phyloP scores from a whole-genome alignment of 2,888 invertebrate genomes.

The Thecocarcelia acutangulata region DNA sequence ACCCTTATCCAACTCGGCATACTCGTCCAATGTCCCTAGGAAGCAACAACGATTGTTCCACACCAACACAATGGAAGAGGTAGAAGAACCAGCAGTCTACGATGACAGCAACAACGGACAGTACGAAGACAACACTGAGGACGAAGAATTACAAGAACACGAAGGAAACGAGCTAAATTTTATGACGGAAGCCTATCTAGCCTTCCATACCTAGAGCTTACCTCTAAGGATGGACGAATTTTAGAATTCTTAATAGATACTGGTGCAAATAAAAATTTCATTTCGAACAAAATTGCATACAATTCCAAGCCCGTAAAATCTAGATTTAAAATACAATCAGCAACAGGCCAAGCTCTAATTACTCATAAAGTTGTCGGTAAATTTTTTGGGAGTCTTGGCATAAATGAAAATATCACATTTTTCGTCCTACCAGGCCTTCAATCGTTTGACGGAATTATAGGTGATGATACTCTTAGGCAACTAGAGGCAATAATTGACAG shows the following conservation, averaged over 20 bases:
- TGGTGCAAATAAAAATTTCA: constrained; percentile 30
- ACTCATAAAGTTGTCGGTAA: constrained; percentile 13
- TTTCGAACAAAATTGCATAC: background rate
- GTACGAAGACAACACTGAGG: background rate
- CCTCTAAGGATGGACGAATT: constrained; percentile 15
- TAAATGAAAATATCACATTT: background rate
- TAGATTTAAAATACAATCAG: constrained; percentile 23
- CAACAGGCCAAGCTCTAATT: background rate
- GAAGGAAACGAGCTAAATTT: constrained; percentile 59
- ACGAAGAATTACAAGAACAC: background rate
- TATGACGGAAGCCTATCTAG: constrained; percentile 63
- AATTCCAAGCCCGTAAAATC: constrained; percentile 18
- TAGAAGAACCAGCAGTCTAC: too few species aligned
- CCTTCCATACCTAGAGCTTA: constrained; percentile 55
- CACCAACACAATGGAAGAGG: too few species aligned
- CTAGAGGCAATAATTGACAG: constrained; percentile 8
- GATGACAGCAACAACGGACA: constrained; percentile 18
- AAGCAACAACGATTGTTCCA: too few species aligned
- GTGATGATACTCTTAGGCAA: constrained; percentile 13
- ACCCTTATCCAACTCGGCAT: too few species aligned
- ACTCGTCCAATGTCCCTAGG: too few species aligned
- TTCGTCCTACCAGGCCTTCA: background rate
- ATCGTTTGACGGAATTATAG: constrained; percentile 16
- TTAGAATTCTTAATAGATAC: constrained; percentile 55
- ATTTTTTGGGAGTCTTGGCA: too few species aligned